These are phyloP conservation scores for Propithecus coquereli DNA, from an alignment of 2,113 vertebrate genomes.

Conservation along the genomic window DNA sequence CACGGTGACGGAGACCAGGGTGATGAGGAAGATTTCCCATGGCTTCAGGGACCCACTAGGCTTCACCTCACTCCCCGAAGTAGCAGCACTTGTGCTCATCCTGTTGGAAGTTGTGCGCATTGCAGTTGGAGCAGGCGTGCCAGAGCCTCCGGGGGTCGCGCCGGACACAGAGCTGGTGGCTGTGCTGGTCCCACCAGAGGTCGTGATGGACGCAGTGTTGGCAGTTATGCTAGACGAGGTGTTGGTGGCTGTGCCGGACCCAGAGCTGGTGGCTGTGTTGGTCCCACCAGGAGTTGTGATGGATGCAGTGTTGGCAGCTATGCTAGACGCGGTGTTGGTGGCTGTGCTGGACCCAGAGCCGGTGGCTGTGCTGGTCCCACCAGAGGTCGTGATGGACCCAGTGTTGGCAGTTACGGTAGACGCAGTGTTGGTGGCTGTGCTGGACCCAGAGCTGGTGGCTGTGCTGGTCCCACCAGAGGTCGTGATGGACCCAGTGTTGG, in stretches of 20 bases:
- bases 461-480: fast-evolving
- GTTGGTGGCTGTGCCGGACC: background rate
- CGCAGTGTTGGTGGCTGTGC: background rate
- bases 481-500: background rate
- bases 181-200: fast-evolving
- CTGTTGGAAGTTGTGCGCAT: background rate
- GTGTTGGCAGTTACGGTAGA: no score
- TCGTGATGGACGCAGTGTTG: background rate
- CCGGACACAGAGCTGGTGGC: fast-evolving
- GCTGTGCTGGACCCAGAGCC: background rate
- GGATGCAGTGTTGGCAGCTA: background rate
- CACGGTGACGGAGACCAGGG: background rate
- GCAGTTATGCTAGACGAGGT: background rate
- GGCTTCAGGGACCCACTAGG: conserved; percentile 4
- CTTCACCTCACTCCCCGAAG: background rate
- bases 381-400: no score
- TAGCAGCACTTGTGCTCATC: background rate
- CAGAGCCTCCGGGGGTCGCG: background rate
- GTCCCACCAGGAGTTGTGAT: background rate
- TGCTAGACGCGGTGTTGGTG: no score
- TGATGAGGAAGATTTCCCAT: conserved; percentile 59
- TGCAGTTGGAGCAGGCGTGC: background rate
- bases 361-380: background rate
- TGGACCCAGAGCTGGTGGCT: background rate
- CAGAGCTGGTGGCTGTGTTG: background rate